These are phyloP conservation scores for Illadopsis cleaveri DNA, from an alignment of 2,113 vertebrate genomes.

Conservation along the genomic window DNA sequence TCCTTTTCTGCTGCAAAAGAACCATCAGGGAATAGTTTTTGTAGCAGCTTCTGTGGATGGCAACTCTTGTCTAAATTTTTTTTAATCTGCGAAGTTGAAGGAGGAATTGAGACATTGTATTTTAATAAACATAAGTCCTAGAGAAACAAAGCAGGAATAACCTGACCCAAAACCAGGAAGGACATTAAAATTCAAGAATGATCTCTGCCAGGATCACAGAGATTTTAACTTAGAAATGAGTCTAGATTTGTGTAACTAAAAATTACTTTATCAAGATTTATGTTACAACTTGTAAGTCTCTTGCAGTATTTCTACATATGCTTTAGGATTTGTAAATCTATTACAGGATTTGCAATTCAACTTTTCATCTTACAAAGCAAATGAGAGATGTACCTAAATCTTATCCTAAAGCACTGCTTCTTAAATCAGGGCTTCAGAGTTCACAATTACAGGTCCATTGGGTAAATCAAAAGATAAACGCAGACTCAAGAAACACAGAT, in stretches of 20 bases:
- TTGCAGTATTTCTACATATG: background rate
- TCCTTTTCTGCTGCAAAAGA: background rate
- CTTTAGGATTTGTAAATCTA: constrained; percentile 13
- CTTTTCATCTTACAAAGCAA: background rate
- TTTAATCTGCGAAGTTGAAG: background rate
- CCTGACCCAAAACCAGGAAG: background rate
- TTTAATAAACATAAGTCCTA: background rate
- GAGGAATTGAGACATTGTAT: background rate
- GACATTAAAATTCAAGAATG: background rate
- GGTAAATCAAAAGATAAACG: background rate
- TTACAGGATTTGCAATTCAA: constrained; percentile 17
- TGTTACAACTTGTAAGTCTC: background rate
- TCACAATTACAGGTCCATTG: background rate
- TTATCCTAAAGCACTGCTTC: background rate
- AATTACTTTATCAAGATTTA: background rate
- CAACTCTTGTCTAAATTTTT: background rate
- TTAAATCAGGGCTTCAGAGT: background rate
- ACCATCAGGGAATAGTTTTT: background rate
- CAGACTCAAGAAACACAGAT: background rate
- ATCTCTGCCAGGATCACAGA: background rate
- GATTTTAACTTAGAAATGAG: background rate
- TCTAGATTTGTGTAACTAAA: background rate
- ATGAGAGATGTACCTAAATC: background rate
- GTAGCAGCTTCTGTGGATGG: background rate
- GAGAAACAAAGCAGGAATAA: background rate